Evolutionary conservation across 2,113 vertebrate species (phyloP).

Genomic region (Mionectes macconnelli): DNA sequence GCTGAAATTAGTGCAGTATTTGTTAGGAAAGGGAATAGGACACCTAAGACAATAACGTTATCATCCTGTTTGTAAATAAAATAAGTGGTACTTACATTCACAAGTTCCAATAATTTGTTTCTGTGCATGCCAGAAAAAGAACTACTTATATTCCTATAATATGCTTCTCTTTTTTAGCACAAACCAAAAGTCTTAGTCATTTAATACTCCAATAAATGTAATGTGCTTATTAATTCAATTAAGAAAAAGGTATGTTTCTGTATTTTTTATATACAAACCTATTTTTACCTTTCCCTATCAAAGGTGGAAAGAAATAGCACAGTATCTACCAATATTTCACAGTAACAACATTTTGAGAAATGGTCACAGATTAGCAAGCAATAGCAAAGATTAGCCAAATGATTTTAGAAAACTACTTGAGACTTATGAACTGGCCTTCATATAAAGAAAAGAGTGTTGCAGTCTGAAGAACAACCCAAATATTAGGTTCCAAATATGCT

Average conservation of each 20-base stretch:
- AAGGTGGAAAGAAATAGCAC: background rate
- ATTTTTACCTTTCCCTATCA: background rate
- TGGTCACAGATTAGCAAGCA: background rate
- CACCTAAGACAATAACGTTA: background rate
- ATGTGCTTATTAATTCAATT: background rate
- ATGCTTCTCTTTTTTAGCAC: background rate
- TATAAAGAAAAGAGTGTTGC: background rate
- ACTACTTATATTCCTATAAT: background rate
- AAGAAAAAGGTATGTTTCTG: background rate
- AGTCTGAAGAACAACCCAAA: background rate
- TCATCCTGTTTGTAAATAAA: background rate
- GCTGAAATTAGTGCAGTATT: background rate
- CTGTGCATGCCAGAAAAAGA: background rate
- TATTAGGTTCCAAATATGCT: background rate
- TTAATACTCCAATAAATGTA: background rate
- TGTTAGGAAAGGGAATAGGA: background rate
- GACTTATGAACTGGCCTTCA: background rate
- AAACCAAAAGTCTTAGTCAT: background rate
- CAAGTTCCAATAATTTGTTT: background rate
- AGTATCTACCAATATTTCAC: background rate
- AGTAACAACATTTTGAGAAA: background rate
- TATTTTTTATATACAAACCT: background rate
- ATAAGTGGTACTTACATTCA: background rate
- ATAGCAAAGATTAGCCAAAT: constrained; percentile 14
- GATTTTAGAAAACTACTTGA: constrained; percentile 3